Evolutionary conservation across 2,797 vertebrate species (phyloP), one percentile per base, ranked within the genome.

Genomic region (Pipistrellus pygmaeus): DNA sequence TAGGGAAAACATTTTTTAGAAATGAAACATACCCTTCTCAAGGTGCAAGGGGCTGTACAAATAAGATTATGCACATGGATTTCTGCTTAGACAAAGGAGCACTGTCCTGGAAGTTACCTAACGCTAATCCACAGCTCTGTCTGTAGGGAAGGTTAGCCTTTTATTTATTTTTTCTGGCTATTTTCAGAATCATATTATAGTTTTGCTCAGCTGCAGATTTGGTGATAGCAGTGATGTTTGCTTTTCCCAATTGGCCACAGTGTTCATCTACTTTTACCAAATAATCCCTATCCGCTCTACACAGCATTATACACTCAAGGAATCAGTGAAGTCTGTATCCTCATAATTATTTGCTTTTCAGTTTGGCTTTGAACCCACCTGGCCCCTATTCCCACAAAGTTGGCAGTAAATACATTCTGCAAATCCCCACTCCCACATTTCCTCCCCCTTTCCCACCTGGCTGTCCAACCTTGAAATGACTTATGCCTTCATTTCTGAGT

Each of bases 1-100:
- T 92, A 64, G 57, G 41, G 53, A 72, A 57, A 75, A 30, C 4
- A 48, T 51, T 94, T 94, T 94, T 77, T 88, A 83, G 76, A 81
- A 89, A 93, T 77, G 30, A 77, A 82, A 76, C 21, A 51, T 60
- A 23, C 13, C 23, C 41, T 73, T 73, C 83, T 88, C 44, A 35
- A 80, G 66, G 76, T 25, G 13, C 73, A 64, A 76, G 46, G 38
- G 35, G 30, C 53, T 85, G 2, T 72, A 69, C 44, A 82, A 84
- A 90, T 82, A 93, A 76, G 73, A 84, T 77, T 53, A 30, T 5
- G 60, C 25, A 17, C 2, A 4, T 32, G 46, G 48, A 48, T 55
- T 87, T 91, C 35, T 83, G 15, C 55, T 82, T 51, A 86, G 51
- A 84, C 23, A 69, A 95, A 93, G 57, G 51, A 94, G 20, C 25